A percentile compares a stretch with the other conserved stretches of the same genome.
These are phyloP conservation scores for Nematopogon swammerdamellus DNA, from an alignment of 2,888 invertebrate genomes.

Conservation along the genomic window DNA sequence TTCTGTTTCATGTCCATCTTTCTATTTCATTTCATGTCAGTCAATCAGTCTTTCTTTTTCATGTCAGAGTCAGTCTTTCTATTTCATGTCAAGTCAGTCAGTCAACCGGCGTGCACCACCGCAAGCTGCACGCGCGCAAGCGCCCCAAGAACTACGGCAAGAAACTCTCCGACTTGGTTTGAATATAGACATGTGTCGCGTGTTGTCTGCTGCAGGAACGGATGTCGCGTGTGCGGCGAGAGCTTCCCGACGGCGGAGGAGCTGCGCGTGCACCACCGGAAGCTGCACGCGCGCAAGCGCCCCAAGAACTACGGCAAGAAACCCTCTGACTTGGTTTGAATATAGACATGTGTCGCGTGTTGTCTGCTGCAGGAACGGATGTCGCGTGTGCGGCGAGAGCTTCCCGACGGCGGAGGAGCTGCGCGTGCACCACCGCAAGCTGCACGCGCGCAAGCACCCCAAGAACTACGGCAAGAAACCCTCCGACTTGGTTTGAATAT, in stretches of 20 bases:
- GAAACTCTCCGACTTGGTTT: slow-evolving; percentile 20
- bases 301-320: slow-evolving; percentile 38
- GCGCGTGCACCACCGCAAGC: no score
- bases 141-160: slow-evolving; percentile 37
- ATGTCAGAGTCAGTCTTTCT: no score
- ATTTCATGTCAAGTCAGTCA: no score
- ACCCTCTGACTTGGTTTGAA: slow-evolving; percentile 19
- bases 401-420: no score
- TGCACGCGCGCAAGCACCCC: slow-evolving; percentile 32
- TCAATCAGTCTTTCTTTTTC: no score
- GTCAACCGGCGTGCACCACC: no score
- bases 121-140: slow-evolving; percentile 28
- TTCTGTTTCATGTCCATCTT: no score
- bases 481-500: slow-evolving; percentile 18
- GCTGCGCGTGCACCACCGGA: no score
- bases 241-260: slow-evolving; percentile 24
- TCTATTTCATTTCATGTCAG: no score
- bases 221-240: slow-evolving; percentile 37
- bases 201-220: slow-evolving; percentile 25
- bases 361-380: slow-evolving; percentile 28
- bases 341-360: no score
- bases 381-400: slow-evolving; percentile 34
- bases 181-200: no score
- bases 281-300: slow-evolving; percentile 29
- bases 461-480: slow-evolving; percentile 35